phyloP scores from a whole-genome alignment of 2,797 vertebrate genomes.

The Syngnathus rostellatus region DNA sequence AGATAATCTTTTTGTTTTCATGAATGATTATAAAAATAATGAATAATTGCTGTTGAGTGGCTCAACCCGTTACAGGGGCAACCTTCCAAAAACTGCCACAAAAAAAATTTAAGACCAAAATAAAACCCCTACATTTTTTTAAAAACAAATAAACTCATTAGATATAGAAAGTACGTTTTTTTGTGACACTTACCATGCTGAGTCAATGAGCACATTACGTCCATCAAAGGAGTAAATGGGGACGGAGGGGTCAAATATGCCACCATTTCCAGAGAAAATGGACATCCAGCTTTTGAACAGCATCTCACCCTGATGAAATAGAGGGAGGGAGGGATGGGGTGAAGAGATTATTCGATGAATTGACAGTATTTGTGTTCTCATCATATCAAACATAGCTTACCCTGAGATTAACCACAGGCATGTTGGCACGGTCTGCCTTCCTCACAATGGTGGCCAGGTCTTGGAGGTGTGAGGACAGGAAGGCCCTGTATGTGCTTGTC shows the following conservation, averaged over 20 bases:
- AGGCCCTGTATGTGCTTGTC: slow-evolving; percentile 83
- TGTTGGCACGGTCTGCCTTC: slow-evolving; percentile 73
- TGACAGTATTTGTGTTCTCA: background rate
- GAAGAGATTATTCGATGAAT: background rate
- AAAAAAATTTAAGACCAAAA: no score
- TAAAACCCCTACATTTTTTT: no score
- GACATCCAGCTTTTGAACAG: slow-evolving; percentile 85
- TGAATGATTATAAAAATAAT: no score
- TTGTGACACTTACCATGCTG: slow-evolving; percentile 75
- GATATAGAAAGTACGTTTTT: background rate
- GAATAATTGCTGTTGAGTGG: no score
- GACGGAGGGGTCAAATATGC: slow-evolving; percentile 69
- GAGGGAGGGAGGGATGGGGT: no score
- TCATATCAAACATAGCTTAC: slow-evolving; percentile 48
- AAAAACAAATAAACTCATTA: no score
- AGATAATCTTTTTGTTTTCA: no score
- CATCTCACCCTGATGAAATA: slow-evolving; percentile 72
- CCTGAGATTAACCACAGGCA: slow-evolving; percentile 86
- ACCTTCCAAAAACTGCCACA: no score
- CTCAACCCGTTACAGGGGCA: no score
- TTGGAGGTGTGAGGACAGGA: slow-evolving; percentile 90
- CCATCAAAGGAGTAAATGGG: slow-evolving; percentile 92
- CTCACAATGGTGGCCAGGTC: slow-evolving; percentile 84
- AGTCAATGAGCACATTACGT: slow-evolving; percentile 78
- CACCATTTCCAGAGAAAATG: slow-evolving; percentile 83